Evolutionary conservation across 2,797 vertebrate species (phyloP), one percentile per base, ranked within the genome.

Genomic region (Gadopsis bispinosus): DNA sequence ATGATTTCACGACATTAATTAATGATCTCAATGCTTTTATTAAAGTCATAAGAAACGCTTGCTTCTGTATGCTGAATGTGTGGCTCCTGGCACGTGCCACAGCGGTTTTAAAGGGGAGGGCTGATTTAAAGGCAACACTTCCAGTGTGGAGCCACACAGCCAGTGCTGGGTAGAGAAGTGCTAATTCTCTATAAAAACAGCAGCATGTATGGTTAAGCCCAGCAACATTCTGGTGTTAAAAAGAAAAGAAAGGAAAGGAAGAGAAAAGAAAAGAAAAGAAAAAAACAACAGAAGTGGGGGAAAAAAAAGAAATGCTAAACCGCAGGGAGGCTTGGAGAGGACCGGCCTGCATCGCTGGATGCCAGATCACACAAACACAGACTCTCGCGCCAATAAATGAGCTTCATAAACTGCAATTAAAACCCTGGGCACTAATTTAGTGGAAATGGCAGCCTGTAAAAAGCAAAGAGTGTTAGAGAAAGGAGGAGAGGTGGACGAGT

Each of bases 401-500:
- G 90, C 92, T 94, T 93, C 86, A 92, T 95, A 95, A 95, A 94
- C 90, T 92, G 91, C 94, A 95, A 95, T 95, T 96, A 96, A 95
- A 95, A 95, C 95, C 94, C 91, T 93, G 93, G 93, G 94, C 92
- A 94, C 94, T 96, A 96, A 96, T 96, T 95, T 95, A 91, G 93
- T 94, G 95, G 94, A 96, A 95, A 95, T 94, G 88, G 90, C 88
- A 92, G 92, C 90, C 91, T 92, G 91, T 95, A 92, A 96, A 95
- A 95, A 84, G 73, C 31, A 12, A 81, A 77, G 71, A 80, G 87
- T 79, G 80, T 90, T 75, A 68, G 76, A 84, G 88, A 86, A 79
- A 88, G 76, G 70, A 84, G 75, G 64, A 54, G 86, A 80, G 61
- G 73, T 64, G 70, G 61, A 83, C 39, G 48, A 71, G 76, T 61